phyloP scores from a whole-genome alignment of 2,797 vertebrate genomes.

The Myotis myotis region DNA sequence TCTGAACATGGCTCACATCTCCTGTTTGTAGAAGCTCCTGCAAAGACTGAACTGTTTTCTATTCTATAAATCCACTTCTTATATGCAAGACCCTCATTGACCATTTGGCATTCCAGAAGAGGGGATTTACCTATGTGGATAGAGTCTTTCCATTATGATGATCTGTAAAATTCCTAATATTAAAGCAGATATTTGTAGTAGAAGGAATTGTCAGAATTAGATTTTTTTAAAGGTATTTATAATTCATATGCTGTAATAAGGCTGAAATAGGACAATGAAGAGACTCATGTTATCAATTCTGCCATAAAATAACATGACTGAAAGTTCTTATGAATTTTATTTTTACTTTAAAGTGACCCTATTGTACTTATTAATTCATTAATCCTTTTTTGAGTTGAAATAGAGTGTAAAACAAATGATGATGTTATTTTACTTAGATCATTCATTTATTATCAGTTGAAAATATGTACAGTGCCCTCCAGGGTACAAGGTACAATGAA shows the following conservation, averaged over 20 bases:
- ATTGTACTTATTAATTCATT: background rate
- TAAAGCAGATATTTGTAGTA: background rate
- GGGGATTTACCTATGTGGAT: background rate
- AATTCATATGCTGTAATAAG: background rate
- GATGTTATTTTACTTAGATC: background rate
- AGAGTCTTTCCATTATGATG: background rate
- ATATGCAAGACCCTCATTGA: background rate
- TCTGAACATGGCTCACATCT: conserved; percentile 30
- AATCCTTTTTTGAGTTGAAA: background rate
- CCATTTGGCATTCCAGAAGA: background rate
- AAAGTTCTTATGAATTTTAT: background rate
- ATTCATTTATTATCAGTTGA: background rate
- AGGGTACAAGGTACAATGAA: background rate
- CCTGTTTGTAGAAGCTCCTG: conserved; percentile 41
- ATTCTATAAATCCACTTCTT: conserved; percentile 53
- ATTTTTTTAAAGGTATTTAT: background rate
- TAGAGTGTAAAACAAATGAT: background rate
- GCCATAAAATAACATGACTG: background rate
- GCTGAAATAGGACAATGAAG: background rate
- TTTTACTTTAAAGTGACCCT: background rate
- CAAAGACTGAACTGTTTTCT: conserved; percentile 28
- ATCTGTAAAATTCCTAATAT: background rate
- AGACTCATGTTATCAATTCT: conserved; percentile 5
- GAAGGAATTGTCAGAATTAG: background rate
- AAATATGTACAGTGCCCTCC: background rate